A percentile compares a stretch with the other conserved stretches of the same genome.
These are phyloP conservation scores for Varanus salvator DNA, from an alignment of 2,113 vertebrate species.

Conservation along the genomic window DNA sequence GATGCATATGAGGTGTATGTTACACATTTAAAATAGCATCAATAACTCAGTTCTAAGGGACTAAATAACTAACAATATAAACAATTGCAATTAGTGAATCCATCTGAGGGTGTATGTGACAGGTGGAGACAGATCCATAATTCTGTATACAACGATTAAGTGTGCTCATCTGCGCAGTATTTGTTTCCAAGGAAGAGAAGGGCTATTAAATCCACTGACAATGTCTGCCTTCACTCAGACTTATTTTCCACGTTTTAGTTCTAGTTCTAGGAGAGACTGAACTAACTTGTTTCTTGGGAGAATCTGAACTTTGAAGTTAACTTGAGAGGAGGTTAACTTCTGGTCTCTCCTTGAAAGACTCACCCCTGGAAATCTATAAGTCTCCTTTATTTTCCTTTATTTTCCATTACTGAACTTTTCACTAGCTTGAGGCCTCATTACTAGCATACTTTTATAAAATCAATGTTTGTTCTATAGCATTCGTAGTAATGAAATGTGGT, in stretches of 20 bases:
- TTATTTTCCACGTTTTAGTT: neutral
- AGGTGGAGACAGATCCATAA: neutral
- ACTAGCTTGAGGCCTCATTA: constrained; percentile 14
- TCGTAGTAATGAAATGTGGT: constrained; percentile 33
- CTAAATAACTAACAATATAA: neutral
- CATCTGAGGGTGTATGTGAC: too few relatives aligned
- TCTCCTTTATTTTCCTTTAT: rapidly evolving
- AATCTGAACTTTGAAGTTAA: neutral
- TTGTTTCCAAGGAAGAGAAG: neutral
- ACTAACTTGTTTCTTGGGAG: neutral
- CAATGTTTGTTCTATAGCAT: neutral
- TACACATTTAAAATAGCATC: neutral
- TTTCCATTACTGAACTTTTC: constrained; percentile 18
- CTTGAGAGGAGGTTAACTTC: neutral
- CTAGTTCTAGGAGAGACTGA: neutral
- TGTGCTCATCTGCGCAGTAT: neutral
- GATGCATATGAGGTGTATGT: too few relatives aligned
- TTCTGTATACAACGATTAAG: neutral
- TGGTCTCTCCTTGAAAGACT: neutral
- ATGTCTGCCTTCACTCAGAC: neutral
- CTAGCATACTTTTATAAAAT: constrained; percentile 8
- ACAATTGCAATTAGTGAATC: neutral
- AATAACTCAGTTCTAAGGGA: neutral
- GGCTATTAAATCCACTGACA: neutral
- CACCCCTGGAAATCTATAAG: neutral